phyloP scores from a whole-genome alignment of 1,140 invertebrate genomes.

The Drosophila cardini region DNA sequence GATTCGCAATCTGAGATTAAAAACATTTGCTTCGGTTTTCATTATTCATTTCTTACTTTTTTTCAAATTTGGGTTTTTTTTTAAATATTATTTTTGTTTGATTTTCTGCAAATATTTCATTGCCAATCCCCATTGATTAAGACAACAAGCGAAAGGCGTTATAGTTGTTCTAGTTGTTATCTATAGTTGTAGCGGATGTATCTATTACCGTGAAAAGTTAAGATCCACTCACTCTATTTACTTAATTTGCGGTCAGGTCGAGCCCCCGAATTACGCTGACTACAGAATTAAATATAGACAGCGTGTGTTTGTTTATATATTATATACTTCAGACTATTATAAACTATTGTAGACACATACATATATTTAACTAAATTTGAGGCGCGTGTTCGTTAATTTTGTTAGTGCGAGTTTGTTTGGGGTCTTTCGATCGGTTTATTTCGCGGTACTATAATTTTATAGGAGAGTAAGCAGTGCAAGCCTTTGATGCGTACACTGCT shows the following conservation, averaged over 20 bases:
- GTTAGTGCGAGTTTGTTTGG: not conserved
- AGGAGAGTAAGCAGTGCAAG: not conserved
- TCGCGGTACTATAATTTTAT: not conserved
- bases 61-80: slow-evolving; percentile 22
- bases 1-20: slow-evolving; percentile 67
- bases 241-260: slow-evolving; percentile 27
- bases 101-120: slow-evolving; percentile 26
- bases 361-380: slow-evolving; percentile 4
- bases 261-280: slow-evolving; percentile 38
- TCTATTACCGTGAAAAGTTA: slow-evolving; percentile 12
- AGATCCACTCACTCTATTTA: slow-evolving; percentile 19
- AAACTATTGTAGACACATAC: slow-evolving; percentile 1
- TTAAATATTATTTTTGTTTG: slow-evolving; percentile 31
- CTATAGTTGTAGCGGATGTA: slow-evolving; percentile 21
- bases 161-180: slow-evolving; percentile 14
- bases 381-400: slow-evolving; percentile 19
- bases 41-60: slow-evolving; percentile 30
- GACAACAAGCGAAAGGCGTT: slow-evolving; percentile 8
- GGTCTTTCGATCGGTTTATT: not conserved
- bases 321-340: not conserved
- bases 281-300: slow-evolving; percentile 24
- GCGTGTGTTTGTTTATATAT: slow-evolving; percentile 1
- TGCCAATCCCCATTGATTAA: slow-evolving; percentile 26
- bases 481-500: not conserved
- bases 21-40: slow-evolving; percentile 37